Percentiles rank a stretch among this genome's conserved stretches.
Conservation (phyloP, 2,888 invertebrate species). For the Cephus pygmeus region DNA sequence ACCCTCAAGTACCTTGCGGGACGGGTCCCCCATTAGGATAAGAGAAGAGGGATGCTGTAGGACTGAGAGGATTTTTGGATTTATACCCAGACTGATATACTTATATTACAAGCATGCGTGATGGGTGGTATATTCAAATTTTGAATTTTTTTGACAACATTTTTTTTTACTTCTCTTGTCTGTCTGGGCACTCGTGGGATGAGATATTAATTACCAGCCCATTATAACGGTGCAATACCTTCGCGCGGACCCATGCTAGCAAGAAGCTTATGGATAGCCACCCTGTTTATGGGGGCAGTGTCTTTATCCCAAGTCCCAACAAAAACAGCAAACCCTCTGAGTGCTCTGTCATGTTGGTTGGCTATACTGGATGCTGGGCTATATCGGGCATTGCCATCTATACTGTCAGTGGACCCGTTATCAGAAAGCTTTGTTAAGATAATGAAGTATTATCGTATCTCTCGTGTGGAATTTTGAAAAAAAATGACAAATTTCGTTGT, state of each 20-base stretch:
- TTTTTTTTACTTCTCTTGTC: too few relatives aligned
- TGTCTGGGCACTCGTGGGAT: too few relatives aligned
- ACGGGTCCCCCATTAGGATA: slow-evolving; percentile 63
- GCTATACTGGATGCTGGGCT: slow-evolving; percentile 39
- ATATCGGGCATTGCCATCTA: slow-evolving; percentile 37
- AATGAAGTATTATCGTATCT: too few relatives aligned
- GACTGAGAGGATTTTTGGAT: slow-evolving; percentile 51
- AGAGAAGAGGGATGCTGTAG: slow-evolving; percentile 58
- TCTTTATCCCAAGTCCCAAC: background rate
- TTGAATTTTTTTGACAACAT: too few relatives aligned
- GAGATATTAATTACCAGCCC: too few relatives aligned
- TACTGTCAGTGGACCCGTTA: too few relatives aligned
- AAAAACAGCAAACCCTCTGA: slow-evolving; percentile 43
- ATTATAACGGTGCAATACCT: too few relatives aligned
- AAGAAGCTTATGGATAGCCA: background rate
- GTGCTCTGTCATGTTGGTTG: slow-evolving; percentile 50
- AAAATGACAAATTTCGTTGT: background rate
- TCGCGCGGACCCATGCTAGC: background rate
- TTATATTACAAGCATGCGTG: too few relatives aligned
- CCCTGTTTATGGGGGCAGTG: background rate
- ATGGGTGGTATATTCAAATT: too few relatives aligned
- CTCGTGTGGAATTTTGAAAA: background rate
- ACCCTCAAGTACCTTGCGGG: slow-evolving; percentile 62
- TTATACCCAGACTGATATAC: slow-evolving; percentile 18
- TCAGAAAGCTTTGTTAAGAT: too few relatives aligned